Evolutionary conservation across 2,113 vertebrate species (phyloP).

Genomic region (Oreochromis aureus): DNA sequence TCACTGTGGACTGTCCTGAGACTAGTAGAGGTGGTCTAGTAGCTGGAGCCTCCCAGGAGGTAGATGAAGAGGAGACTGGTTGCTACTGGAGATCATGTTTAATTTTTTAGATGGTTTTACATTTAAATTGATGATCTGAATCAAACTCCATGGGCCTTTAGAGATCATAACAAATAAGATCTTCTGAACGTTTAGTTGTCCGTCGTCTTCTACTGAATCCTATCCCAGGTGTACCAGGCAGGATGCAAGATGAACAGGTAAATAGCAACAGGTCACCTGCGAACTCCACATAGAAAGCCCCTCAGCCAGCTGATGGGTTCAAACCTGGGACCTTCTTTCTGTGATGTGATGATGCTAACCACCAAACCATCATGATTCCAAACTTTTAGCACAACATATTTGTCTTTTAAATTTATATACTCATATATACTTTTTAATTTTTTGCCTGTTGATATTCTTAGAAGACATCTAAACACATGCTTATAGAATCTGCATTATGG

Average conservation of each 20-base stretch:
- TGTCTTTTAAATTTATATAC: no score
- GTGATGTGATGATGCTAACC: not conserved
- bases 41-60: slow-evolving; percentile 37
- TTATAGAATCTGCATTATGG: not conserved
- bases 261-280: not conserved
- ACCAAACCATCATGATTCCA: not conserved
- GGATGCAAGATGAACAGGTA: not conserved
- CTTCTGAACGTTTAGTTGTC: not conserved
- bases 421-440: no score
- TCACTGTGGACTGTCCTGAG: slow-evolving; percentile 22
- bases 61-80: not conserved
- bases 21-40: not conserved
- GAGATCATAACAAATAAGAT: not conserved
- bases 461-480: not conserved
- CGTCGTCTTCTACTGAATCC: not conserved
- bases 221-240: not conserved
- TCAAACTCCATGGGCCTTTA: not conserved
- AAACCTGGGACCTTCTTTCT: not conserved
- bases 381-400: not conserved
- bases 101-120: not conserved
- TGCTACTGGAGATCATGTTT: not conserved
- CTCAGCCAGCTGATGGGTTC: not conserved
- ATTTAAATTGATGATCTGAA: not conserved
- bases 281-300: not conserved
- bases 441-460: not conserved